Base-by-base conservation (phyloP, 2,797 vertebrate species). In the Poecilia wingei region DNA sequence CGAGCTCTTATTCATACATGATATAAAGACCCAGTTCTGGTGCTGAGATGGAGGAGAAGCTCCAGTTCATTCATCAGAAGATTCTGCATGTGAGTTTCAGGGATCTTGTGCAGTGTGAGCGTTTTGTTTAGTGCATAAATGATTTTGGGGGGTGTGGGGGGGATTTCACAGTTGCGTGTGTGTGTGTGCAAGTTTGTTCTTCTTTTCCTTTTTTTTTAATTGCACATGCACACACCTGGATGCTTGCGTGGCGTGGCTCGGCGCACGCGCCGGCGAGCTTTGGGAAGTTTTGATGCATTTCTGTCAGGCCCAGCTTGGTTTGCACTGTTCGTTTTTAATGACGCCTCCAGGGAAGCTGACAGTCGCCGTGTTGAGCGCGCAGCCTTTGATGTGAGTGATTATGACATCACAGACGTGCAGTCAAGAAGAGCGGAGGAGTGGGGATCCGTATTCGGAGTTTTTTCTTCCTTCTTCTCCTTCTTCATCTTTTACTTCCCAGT, bases 281-380 rank as follows among this genome's bases (percentile, higher is more conserved):
- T 49, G 49, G 90, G 90, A 93, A 90, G 91, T 95, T 94, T 94
- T 94, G 93, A 94, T 93, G 93, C 86, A 78, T 94, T 91, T 95
- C 91, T 91, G 95, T 95, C 93, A 95, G 94, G 92, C 91, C 89
- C 75, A 85, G 92, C 94, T 95, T 81, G 74, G 91, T 91, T 94
- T 93, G 91, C 91, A 92, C 90, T 93, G 93, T 93, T 95, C 94
- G 92, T 94, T 95, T 96, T 96, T 96, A 96, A 96, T 96, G 95
- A 96, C 94, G 95, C 95, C 95, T 96, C 95, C 91, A 94, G 95
- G 95, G 95, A 96, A 94, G 94, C 91, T 95, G 95, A 95, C 95
- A 95, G 95, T 95, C 94, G 92, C 93, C 91, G 94, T 94, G 94
- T 94, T 93, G 91, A 95, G 93, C 93, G 87, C 88, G 18, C 89